Evolutionary conservation across 2,113 vertebrate species (phyloP), one percentile per base, ranked within the genome.

Genomic region (Shinisaurus crocodilurus): DNA sequence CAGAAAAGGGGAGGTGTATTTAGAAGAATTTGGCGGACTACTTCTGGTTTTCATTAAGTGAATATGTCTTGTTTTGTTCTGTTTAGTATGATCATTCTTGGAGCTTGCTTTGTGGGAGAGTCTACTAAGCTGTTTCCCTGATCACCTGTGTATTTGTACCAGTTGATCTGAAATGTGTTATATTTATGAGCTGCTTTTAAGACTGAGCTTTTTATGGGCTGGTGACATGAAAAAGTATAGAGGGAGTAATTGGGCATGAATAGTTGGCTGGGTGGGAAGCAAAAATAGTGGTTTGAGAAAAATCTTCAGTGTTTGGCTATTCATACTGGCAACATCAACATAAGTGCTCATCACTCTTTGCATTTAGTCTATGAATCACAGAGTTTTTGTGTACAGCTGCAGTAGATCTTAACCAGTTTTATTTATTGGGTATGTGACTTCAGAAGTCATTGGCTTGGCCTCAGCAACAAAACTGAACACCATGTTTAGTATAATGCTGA

Each of bases 361-460:
- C 9, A 25, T 92, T 93, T 95, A 48, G 65, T 16, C 40, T 92
- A 86, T 82, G 32, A 85, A 91, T 89, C 50, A 2, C 88, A 63
- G 15, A 90, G 81, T 3, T 67, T 5, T 50, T 69, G 27, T 29
- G 37, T 87, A 29, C 48, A 85, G 63, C 48, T 40, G 5, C 65
- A 81, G 82, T 88, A 57, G 45, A 86, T 57, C n/a, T 57, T 57
- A 10, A 40, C 25, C 50, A 50, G 23, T 3, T 45, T 8, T 76
- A 25, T 74, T 60, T 75, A 45, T 82, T 60, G 12, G 77, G 1
- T 82, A 48, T 3, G 3, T 90, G 54, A 20, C 57, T 92, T 13
- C 87, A 70, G 69, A 16, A 80, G 6, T 48, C 20, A n/a, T 16
- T 37, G 72, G 37, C 72, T 87, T 23, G 32, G 54, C 76, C 72